Conservation (phyloP, 2,888 invertebrate species). For the Protonemura montana region DNA sequence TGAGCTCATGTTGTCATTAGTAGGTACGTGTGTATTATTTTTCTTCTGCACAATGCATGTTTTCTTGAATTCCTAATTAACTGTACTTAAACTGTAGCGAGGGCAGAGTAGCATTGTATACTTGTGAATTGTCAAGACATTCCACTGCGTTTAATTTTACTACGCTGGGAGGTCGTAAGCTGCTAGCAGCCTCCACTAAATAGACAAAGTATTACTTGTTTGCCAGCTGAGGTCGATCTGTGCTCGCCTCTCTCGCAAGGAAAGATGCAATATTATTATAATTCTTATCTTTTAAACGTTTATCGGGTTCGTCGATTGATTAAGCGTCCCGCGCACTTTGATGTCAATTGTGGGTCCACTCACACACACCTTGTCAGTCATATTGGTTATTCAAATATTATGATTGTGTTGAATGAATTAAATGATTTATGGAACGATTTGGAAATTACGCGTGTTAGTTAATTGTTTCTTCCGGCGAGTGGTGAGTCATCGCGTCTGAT, state of each 20-base stretch:
- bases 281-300: not conserved
- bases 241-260: not conserved
- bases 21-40: not conserved
- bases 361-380: not conserved
- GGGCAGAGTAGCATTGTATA: not conserved
- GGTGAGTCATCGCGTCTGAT: too few relatives aligned
- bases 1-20: too few relatives aligned
- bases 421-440: constrained; percentile 1
- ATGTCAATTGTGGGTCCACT: not conserved
- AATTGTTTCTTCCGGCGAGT: too few relatives aligned
- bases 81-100: not conserved
- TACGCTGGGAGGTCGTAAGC: not conserved
- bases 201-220: too few relatives aligned
- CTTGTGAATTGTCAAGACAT: not conserved
- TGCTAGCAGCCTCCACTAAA: too few relatives aligned
- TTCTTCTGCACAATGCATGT: not conserved
- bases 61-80: not conserved
- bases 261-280: not conserved
- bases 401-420: not conserved
- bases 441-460: not conserved
- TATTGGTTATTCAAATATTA: not conserved
- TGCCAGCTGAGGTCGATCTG: too few relatives aligned
- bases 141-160: not conserved
- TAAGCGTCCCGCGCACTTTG: not conserved
- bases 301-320: not conserved